Evolutionary conservation across 2,113 vertebrate species (phyloP), one percentile per base, ranked within the genome.

Genomic region (Ibidorhyncha struthersii): DNA sequence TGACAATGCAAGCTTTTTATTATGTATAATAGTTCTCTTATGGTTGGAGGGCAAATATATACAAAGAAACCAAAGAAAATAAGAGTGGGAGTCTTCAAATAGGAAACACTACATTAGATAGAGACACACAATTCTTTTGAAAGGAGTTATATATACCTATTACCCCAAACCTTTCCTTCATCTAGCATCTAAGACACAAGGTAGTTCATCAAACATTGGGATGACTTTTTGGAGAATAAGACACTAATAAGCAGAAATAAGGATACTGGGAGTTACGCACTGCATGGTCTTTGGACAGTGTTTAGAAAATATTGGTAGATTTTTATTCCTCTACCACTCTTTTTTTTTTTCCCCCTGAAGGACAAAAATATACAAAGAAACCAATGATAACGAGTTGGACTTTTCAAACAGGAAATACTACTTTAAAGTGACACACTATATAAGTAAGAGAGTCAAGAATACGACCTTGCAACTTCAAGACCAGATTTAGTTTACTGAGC

Each of bases 321-420:
- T 70, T 45, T 69, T 15, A 70, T 30, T 66, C 3, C 21, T 61
- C 4, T 50, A 12, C 1, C 0, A 1, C 2, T 26, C 13, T 34
- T 14, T 55, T 41, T n/a, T 36, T 30, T 23, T 41, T 52, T 10
- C 7, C 11, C 21, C 12, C 61, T 43, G 45, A 53, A 73, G 18
- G 32, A 59, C 21, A 82, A 70, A 78, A 59, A 34, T 26, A 26
- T 4, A 16, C 7, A 72, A 12, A 49, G 6, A 53, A 56, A 71
- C 14, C 4, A 79, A 53, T 0, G 1, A 43, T 27, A 82, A 65
- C 45, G 6, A 43, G 2, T 18, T 53, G 2, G 6, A 40, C 12
- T 73, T 69, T 50, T 66, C 8, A 85, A 69, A 47, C 5, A 45
- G 22, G n/a, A 84, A 89, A 38, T 59, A 62, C 9, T 86, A 29